These are phyloP conservation scores for Steinernema feltiae DNA, from an alignment of 1,140 invertebrate species.

Conservation along the genomic window DNA sequence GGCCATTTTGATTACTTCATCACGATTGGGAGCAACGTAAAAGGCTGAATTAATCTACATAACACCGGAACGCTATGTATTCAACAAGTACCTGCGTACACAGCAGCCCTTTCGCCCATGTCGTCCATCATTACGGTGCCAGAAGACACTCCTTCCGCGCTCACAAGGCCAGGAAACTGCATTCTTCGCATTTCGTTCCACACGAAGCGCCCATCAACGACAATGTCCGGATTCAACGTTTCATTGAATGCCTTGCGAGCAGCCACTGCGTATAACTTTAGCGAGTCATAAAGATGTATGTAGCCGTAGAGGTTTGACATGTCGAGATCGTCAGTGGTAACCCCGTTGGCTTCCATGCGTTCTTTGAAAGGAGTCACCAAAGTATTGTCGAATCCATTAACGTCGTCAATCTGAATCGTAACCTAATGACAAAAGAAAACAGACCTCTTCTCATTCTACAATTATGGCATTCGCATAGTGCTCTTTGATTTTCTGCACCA, in stretches of 20 bases:
- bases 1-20: constrained; percentile 52
- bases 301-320: constrained; percentile 48
- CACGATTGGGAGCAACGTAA: constrained; percentile 51
- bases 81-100: constrained; percentile 46
- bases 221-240: constrained; percentile 33
- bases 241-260: constrained; percentile 45
- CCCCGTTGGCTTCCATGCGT: constrained; percentile 42
- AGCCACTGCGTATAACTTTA: constrained; percentile 47
- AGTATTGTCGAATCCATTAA: constrained; percentile 50
- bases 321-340: constrained; percentile 36
- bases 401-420: constrained; percentile 47
- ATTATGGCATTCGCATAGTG: constrained; percentile 53
- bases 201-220: constrained; percentile 38
- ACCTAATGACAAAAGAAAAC: not conserved
- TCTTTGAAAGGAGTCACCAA: constrained; percentile 46
- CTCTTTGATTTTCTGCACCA: constrained; percentile 57
- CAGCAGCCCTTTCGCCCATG: constrained; percentile 47
- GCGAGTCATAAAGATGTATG: constrained; percentile 47
- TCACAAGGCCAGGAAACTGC: constrained; percentile 44
- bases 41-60: constrained; percentile 46
- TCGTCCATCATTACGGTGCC: constrained; percentile 52
- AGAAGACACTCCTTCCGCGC: constrained; percentile 40
- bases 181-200: constrained; percentile 50
- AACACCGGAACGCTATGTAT: too few relatives aligned
- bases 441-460: constrained; percentile 21